Evolutionary conservation across 35 echinoderm and acorn worm species (phyloP).

Genomic region (Nesometra sesokonis): DNA sequence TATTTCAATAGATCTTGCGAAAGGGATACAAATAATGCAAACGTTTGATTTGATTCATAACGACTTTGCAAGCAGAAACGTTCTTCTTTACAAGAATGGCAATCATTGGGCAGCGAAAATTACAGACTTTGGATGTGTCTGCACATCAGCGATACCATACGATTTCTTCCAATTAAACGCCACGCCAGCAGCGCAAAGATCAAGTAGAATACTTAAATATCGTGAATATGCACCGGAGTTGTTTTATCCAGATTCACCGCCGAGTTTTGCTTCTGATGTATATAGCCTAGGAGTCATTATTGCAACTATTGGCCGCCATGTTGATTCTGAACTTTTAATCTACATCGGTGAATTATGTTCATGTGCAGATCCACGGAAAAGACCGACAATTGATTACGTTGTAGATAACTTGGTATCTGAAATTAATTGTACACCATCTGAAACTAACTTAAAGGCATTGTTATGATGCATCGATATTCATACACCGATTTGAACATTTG

Average conservation of each 20-base stretch:
- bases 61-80: neutral
- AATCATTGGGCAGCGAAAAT: neutral
- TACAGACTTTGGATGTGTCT: neutral
- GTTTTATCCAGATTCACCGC: neutral
- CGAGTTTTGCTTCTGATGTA: neutral
- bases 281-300: neutral
- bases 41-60: neutral
- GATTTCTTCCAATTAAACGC: neutral
- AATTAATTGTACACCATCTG: neutral
- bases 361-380: neutral
- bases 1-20: neutral
- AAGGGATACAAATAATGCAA: neutral
- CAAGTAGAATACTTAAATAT: neutral
- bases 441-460: too few relatives aligned
- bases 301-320: neutral
- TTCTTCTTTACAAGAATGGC: neutral
- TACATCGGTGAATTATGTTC: neutral
- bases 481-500: too few relatives aligned
- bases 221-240: neutral
- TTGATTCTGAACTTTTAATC: neutral
- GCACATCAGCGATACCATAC: neutral
- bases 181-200: neutral
- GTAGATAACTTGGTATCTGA: neutral
- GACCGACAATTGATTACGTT: neutral
- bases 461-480: too few relatives aligned